Evolutionary conservation across 2,888 invertebrate genomes (phyloP), one percentile per base, ranked within the genome.

Genomic region (Invenusta paracnida): DNA sequence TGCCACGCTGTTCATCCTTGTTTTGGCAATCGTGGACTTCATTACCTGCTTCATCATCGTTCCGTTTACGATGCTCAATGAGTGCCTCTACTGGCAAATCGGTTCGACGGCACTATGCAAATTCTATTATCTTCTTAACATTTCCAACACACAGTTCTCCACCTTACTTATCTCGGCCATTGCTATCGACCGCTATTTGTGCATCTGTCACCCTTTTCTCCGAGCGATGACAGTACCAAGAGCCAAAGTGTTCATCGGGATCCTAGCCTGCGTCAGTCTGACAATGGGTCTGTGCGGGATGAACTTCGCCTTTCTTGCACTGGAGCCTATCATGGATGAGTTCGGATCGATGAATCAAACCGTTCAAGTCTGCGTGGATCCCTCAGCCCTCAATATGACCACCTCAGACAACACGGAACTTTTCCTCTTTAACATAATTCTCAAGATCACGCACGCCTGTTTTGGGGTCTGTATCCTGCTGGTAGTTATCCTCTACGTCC

Each of bases 151-250:
- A 23, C 90, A 90, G 17, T 90, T 89, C 85, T 90, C 90, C 0
- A 89, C 90, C 1, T 88, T 90, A 25, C 88, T 90, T 28, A 90
- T 90, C 89, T 89, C 89, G 0, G 89, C 89, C n/a, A 90, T 90
- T 11, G 90, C 90, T 11, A 89, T 90, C 28, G 90, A 90, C 83
- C 86, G 90, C 17, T 90, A 89, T 85, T 87, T 90, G 67, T 90
- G 89, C 86, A 90, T 90, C 23, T 90, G 90, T 31, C 89, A 89
- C 83, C 90, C 90, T 0, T 90, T 90, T 81, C 88, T 89, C 30
- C 89, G 89, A 83, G 88, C 89, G 25, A 90, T 91, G 89, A 90
- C 89, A 0, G 88, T 89, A n/a, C 88, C 87, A 81, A 86, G 89
- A 28, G 90, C 89, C 11, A 88, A 87, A 87, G 85, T 67, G 48